Conservation (phyloP, 2,888 invertebrate species). For the Latrodectus hesperus region DNA sequence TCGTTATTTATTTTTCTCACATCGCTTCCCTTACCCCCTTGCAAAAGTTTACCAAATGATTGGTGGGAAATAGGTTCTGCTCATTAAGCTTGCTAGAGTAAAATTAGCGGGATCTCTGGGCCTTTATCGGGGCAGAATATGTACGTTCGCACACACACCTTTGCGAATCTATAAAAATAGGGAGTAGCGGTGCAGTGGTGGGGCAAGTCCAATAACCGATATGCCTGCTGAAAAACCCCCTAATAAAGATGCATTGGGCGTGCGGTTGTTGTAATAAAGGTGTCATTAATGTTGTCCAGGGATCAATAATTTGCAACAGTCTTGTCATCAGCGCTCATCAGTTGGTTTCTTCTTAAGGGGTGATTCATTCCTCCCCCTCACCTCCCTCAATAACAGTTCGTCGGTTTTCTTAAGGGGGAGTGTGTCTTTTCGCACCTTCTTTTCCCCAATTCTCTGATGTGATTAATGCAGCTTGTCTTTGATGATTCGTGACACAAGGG, state of each 20-base stretch:
- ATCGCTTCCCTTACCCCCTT: background rate
- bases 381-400: constrained; percentile 30
- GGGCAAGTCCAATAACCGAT: constrained; percentile 63
- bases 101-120: constrained; percentile 62
- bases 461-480: constrained; percentile 36
- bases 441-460: constrained; percentile 29
- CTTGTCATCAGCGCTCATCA: constrained; percentile 60
- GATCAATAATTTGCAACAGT: constrained; percentile 68
- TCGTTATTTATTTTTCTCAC: constrained; percentile 13
- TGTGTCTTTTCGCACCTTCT: background rate
- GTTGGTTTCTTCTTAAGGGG: constrained; percentile 45
- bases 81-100: constrained; percentile 54
- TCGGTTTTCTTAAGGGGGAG: constrained; percentile 1
- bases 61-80: constrained; percentile 29
- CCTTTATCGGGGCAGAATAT: constrained; percentile 33
- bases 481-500: background rate
- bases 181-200: background rate
- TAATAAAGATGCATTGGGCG: constrained; percentile 43
- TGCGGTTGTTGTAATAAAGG: constrained; percentile 60
- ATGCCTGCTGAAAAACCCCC: constrained; percentile 61
- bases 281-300: constrained; percentile 54
- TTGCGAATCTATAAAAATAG: constrained; percentile 60
- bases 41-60: constrained; percentile 28
- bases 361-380: background rate
- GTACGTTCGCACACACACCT: constrained; percentile 27